Percentiles rank a stretch among this genome's conserved stretches.
Evolutionary conservation across 2,888 invertebrate genomes (phyloP).

Genomic region (Ennomos erosarius): DNA sequence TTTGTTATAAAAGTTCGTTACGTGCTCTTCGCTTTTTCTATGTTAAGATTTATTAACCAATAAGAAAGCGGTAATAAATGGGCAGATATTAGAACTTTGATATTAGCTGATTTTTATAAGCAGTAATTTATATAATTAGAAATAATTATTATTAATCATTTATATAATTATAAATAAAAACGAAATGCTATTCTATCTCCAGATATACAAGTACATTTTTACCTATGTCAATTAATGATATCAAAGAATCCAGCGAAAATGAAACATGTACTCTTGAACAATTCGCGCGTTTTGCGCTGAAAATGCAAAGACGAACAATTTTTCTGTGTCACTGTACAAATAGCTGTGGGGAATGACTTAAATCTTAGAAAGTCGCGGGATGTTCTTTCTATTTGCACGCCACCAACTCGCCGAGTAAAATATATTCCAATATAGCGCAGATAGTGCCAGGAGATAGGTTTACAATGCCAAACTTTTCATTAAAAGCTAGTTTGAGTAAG

Average conservation of each 20-base stretch:
- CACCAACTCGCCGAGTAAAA: conserved; percentile 55
- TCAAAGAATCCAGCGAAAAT: conserved; percentile 57
- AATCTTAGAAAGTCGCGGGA: conserved; percentile 62
- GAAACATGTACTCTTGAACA: conserved; percentile 53
- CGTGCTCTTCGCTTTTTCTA: conserved; percentile 17
- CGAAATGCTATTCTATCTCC: too few relatives aligned
- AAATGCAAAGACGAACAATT: conserved; percentile 66
- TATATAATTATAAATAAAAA: too few relatives aligned
- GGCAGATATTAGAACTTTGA: conserved; percentile 3
- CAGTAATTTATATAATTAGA: too few relatives aligned
- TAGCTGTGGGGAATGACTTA: conserved; percentile 67
- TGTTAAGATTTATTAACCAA: conserved; percentile 25
- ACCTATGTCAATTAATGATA: conserved; percentile 48
- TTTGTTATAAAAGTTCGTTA: conserved; percentile 23
- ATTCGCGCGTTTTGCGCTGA: conserved; percentile 55
- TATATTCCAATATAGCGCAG: conserved; percentile 62
- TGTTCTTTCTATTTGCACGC: conserved; percentile 59
- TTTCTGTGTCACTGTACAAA: conserved; percentile 71
- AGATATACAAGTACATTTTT: too few relatives aligned
- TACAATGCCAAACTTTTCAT: conserved; percentile 53
- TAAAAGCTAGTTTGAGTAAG: conserved; percentile 38
- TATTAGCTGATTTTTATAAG: conserved; percentile 35
- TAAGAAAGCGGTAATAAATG: conserved; percentile 17
- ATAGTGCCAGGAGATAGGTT: conserved; percentile 49
- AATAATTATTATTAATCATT: too few relatives aligned